phyloP scores from a whole-genome alignment of 2,113 vertebrate species.

The Pygoscelis antarcticus region DNA sequence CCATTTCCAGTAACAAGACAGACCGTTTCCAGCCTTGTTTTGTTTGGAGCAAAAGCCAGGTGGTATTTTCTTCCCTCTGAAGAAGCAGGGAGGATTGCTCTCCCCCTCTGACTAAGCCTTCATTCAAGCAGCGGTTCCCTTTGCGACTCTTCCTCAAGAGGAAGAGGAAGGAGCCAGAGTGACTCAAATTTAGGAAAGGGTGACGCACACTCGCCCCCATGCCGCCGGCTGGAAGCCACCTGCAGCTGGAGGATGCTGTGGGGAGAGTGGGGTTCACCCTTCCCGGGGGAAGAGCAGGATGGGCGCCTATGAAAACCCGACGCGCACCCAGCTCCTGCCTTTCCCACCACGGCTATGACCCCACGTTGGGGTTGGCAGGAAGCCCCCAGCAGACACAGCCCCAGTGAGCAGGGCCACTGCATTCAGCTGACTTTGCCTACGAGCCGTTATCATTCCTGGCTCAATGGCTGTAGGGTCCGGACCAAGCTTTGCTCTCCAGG shows the following conservation, averaged over 20 bases:
- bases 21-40: background rate
- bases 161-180: constrained; percentile 47
- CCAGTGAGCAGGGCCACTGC: background rate
- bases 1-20: constrained; percentile 27
- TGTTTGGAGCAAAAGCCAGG: constrained; percentile 7
- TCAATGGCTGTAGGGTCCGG: background rate
- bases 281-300: background rate
- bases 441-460: background rate
- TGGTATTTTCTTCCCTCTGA: constrained; percentile 15
- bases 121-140: background rate
- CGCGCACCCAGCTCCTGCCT: rapidly evolving
- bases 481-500: background rate
- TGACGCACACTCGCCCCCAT: background rate
- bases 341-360: background rate
- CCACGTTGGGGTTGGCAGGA: rapidly evolving
- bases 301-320: rapidly evolving
- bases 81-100: background rate
- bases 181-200: constrained; percentile 16
- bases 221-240: background rate
- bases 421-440: background rate
- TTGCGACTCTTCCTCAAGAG: background rate
- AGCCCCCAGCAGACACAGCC: background rate
- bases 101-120: background rate
- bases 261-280: background rate
- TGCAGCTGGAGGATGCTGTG: background rate